phyloP scores from a whole-genome alignment of 2,797 vertebrate species.

The Sebastes itinus region DNA sequence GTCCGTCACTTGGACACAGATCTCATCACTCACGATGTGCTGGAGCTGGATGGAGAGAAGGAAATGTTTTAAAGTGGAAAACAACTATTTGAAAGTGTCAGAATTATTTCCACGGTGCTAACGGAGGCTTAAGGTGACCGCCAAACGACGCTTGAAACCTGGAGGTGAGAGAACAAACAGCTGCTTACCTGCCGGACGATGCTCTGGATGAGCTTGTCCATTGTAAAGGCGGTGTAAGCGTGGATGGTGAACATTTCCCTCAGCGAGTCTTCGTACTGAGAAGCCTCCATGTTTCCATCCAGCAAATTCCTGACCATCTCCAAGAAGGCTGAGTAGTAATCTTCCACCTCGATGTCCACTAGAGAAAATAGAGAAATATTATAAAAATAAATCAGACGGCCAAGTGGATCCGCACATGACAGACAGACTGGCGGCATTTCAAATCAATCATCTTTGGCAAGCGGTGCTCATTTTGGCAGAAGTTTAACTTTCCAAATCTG shows the following conservation, averaged over 20 bases:
- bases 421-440: not conserved
- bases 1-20: constrained; percentile 96
- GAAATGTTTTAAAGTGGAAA: not conserved
- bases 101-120: not conserved
- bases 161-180: fast-evolving
- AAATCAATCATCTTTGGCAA: not conserved
- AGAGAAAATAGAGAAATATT: not conserved
- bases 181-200: constrained; percentile 93
- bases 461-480: not conserved
- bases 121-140: not conserved
- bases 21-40: constrained; percentile 98
- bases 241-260: constrained; percentile 99
- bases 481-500: not conserved
- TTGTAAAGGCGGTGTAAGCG: constrained; percentile 97
- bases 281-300: constrained; percentile 98
- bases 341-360: constrained; percentile 99
- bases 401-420: not conserved
- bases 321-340: constrained; percentile 97
- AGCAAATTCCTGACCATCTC: constrained; percentile 97
- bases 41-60: constrained; percentile 85
- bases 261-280: constrained; percentile 96
- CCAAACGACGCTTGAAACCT: not conserved
- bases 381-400: not conserved
- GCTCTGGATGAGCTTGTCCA: constrained; percentile 99
- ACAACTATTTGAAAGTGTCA: not conserved